Percentiles rank a stretch among this genome's conserved stretches.
Conservation (phyloP, 2,113 vertebrate species). For the Actinemys pallida region DNA sequence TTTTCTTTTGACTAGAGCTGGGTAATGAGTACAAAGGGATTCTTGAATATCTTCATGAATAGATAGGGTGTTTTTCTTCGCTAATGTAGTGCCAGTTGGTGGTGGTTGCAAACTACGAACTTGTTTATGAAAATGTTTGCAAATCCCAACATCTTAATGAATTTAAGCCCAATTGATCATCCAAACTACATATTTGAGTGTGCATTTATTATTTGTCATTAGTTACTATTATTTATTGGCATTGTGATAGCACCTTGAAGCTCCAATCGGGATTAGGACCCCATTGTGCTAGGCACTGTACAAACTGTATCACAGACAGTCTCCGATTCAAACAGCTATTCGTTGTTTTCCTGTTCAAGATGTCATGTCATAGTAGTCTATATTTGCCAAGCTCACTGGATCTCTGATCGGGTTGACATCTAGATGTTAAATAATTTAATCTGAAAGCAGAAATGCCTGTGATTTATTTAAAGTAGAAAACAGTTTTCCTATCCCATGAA, state of each 20-base stretch:
- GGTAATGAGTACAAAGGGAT: background rate
- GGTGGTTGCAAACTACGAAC: background rate
- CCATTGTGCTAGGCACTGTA: background rate
- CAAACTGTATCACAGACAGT: background rate
- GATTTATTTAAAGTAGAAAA: background rate
- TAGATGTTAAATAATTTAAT: background rate
- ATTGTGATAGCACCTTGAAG: background rate
- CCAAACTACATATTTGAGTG: background rate
- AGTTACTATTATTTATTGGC: background rate
- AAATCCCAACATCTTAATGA: background rate
- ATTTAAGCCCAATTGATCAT: background rate
- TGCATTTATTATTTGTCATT: background rate
- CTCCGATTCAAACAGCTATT: background rate
- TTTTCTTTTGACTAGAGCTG: background rate
- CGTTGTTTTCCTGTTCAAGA: background rate
- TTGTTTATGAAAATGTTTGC: background rate
- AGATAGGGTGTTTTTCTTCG: background rate
- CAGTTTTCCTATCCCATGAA: background rate
- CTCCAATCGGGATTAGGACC: background rate
- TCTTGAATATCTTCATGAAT: background rate
- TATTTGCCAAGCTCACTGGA: background rate
- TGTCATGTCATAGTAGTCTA: background rate
- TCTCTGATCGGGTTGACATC: background rate
- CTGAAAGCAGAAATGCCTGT: background rate
- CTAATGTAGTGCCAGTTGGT: background rate